Evolutionary conservation across 2,888 invertebrate genomes (phyloP), one percentile per base, ranked within the genome.

Genomic region (Ceraclea dissimilis): DNA sequence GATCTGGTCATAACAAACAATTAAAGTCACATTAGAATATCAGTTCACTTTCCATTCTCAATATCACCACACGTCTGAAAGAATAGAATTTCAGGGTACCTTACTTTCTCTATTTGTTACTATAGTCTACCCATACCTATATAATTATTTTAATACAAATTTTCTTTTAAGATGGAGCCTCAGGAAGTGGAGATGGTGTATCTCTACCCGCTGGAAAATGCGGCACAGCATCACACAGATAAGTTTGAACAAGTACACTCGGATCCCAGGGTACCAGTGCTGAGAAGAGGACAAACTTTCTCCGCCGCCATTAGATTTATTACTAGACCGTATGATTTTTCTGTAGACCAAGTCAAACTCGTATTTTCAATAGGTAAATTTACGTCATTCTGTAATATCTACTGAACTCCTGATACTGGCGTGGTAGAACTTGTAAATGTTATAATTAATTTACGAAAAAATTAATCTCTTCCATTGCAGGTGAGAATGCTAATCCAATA

Each of bases 231-330:
- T 67, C 82, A 81, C 64, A 88, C 90, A 0, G 72, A 79, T 58
- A 82, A 82, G 64, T 90, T 77, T 66, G 87, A 88, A 66, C 69
- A 83, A 58, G 79, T 86, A 1, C 82, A 85, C 61, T 75, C 80
- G n/a, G 82, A 83, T 31, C 79, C 81, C 2, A 79, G 83, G 0
- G 79, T 78, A 0, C 78, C 86, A 0, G 80, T 91, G 19, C 74
- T 90, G 2, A 76, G 90, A 2, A 78, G 90, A 21, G 90, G 89
- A 0, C 83, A 86, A 65, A 78, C 81, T 1, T 90, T 91, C 72
- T 82, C 79, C 58, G 72, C 88, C 4, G 83, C 83, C 1, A 68
- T 89, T 18, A 72, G 82, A 47, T 88, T 89, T 68, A 63, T 66
- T 66, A 51, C 51, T 20, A 72, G 86, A 26, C 73, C 75, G 1